Conservation (phyloP, 2,113 vertebrate genomes). For the Tympanuchus pallidicinctus region DNA sequence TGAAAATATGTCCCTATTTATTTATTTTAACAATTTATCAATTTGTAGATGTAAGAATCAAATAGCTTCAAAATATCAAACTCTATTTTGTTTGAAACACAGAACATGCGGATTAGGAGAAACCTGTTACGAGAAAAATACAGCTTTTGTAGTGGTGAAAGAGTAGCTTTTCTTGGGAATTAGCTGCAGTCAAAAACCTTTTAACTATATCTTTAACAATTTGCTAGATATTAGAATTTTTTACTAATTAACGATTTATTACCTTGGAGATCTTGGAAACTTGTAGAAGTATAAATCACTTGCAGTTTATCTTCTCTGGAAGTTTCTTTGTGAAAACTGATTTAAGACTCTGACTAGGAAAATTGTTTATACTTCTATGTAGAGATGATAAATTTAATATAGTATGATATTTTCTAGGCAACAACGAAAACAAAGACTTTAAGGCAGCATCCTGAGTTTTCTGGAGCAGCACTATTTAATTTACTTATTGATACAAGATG, state of each 20-base stretch:
- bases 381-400: background rate
- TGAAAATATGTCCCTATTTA: background rate
- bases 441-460: background rate
- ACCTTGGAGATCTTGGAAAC: slow-evolving; percentile 28
- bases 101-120: background rate
- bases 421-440: background rate
- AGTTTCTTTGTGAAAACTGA: slow-evolving; percentile 29
- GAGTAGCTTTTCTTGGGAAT: background rate
- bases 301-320: background rate
- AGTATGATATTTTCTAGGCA: slow-evolving; percentile 16
- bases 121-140: slow-evolving; percentile 3
- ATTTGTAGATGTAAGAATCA: background rate
- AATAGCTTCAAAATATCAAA: background rate
- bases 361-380: background rate
- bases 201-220: slow-evolving; percentile 9
- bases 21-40: background rate
- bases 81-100: background rate
- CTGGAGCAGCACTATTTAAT: background rate
- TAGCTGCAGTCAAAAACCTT: slow-evolving; percentile 4
- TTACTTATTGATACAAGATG: background rate
- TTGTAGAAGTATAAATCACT: slow-evolving; percentile 46
- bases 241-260: slow-evolving; percentile 48
- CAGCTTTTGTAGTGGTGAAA: slow-evolving; percentile 9
- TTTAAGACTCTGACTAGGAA: background rate
- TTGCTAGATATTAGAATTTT: slow-evolving; percentile 42